Evolutionary conservation across 2,113 vertebrate species (phyloP), one percentile per base, ranked within the genome.

Genomic region (Mustela nigripes): DNA sequence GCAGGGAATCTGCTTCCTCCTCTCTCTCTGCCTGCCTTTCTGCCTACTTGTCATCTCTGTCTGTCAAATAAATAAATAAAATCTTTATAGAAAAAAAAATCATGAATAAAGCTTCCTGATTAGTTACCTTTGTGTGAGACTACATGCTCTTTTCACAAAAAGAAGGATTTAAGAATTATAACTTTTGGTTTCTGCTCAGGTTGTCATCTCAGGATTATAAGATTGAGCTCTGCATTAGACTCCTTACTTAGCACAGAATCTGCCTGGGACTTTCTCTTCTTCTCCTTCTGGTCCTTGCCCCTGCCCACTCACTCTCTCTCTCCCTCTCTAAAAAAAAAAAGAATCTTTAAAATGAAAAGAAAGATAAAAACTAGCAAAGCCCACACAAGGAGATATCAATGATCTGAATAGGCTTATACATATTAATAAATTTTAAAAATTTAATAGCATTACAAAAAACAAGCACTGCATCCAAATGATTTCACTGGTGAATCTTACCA

Each of bases 91-190:
- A 36, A 36, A 36, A 36, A 36, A 73, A 97, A 97, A 62, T 83
- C 42, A 96, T 97, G 58, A 82, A 91, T 94, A 95, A 84, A 33
- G 50, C 36, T 65, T 76, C 50, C 31, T 60, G 45, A 1, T 91
- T 84, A 97, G 91, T 95, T 96, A 89, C 86, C 76, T 96, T 74
- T 86, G 86, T 85, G 11, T 97, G 95, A 56, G 26, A 24, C 19
- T 80, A 91, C 93, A 71, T 62, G 16, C 82, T 94, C 50, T 12
- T 14, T 97, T 78, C 39, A 97, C 97, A 79, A 48, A 87, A 87
- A 97, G n/a, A 96, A 95, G 26, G 22, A 94, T 97, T 92, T 76
- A 83, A 97, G 36, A 98, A 95, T 95, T 60, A 2, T 96, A 96
- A 33, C 63, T 33, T 31, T 67, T 67, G 14, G 31, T 67, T 67